phyloP scores from a whole-genome alignment of 2,888 invertebrate species.

The Pelosia muscerda region DNA sequence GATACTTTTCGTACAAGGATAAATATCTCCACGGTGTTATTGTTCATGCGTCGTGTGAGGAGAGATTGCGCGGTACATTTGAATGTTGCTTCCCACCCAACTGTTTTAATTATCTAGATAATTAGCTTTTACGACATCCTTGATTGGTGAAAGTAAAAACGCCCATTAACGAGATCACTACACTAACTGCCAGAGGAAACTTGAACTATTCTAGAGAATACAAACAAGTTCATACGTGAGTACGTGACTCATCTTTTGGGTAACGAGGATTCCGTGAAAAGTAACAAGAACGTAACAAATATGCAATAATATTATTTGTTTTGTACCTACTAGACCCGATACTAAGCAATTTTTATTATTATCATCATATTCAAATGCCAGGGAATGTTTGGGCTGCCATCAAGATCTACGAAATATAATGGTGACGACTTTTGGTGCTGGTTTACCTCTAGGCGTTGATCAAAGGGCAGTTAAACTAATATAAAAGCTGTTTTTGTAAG shows the following conservation, averaged over 20 bases:
- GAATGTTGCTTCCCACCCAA: conserved; percentile 18
- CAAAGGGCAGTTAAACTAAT: not conserved
- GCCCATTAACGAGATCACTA: conserved; percentile 12
- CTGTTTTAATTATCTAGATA: conserved; percentile 12
- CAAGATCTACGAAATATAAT: too few species aligned
- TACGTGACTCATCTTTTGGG: not conserved
- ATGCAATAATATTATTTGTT: too few species aligned
- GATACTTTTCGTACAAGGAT: not conserved
- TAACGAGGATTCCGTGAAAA: not conserved
- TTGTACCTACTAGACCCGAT: too few species aligned
- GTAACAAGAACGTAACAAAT: too few species aligned
- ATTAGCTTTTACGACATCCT: conserved; percentile 25
- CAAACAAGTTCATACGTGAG: not conserved
- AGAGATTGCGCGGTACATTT: not conserved
- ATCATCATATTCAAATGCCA: too few species aligned
- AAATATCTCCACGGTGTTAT: not conserved
- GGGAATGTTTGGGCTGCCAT: too few species aligned
- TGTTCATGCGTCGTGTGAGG: not conserved
- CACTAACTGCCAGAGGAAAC: not conserved
- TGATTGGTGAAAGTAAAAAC: conserved; percentile 23
- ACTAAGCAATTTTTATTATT: too few species aligned
- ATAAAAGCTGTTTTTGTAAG: too few species aligned
- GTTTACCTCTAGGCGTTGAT: too few species aligned
- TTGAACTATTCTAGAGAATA: not conserved
- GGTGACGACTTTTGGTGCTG: too few species aligned